These are phyloP conservation scores for Gobionotothen gibberifrons DNA, from an alignment of 2,797 vertebrate genomes.

Conservation along the genomic window DNA sequence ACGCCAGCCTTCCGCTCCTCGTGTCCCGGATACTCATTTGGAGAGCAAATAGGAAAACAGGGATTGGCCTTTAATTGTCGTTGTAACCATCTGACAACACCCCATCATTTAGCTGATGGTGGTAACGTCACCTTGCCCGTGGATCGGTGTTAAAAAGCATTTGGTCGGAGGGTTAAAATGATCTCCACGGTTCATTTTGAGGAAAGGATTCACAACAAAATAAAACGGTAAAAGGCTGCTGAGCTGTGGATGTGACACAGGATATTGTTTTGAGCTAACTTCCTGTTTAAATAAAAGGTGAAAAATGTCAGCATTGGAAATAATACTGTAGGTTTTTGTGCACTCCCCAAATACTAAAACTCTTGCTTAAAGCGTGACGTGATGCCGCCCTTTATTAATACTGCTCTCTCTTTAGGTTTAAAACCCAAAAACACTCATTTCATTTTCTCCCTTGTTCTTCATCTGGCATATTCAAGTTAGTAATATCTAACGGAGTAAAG, in stretches of 20 bases:
- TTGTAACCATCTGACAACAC: background rate
- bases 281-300: conserved; percentile 23
- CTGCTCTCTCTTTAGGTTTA: conserved; percentile 18
- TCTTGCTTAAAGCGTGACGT: background rate
- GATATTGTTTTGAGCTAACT: conserved; percentile 11
- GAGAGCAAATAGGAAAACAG: conserved; percentile 5
- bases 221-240: background rate
- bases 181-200: conserved; percentile 8
- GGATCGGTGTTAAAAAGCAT: conserved; percentile 2
- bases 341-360: conserved; percentile 2
- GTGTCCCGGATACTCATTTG: conserved; percentile 7
- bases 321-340: conserved; percentile 20
- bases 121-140: conserved; percentile 6
- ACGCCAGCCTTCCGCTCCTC: conserved; percentile 37
- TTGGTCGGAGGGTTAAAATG: background rate
- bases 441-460: conserved; percentile 25
- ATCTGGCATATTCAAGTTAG: conserved; percentile 36
- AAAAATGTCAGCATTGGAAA: conserved; percentile 21
- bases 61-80: conserved; percentile 22
- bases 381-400: conserved; percentile 5
- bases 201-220: background rate
- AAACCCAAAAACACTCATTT: conserved; percentile 10
- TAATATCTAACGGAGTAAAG: conserved; percentile 7
- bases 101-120: conserved; percentile 19
- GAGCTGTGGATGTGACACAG: conserved; percentile 5